Conservation (phyloP, 2,888 invertebrate species). For the Hypomecis punctinalis region DNA sequence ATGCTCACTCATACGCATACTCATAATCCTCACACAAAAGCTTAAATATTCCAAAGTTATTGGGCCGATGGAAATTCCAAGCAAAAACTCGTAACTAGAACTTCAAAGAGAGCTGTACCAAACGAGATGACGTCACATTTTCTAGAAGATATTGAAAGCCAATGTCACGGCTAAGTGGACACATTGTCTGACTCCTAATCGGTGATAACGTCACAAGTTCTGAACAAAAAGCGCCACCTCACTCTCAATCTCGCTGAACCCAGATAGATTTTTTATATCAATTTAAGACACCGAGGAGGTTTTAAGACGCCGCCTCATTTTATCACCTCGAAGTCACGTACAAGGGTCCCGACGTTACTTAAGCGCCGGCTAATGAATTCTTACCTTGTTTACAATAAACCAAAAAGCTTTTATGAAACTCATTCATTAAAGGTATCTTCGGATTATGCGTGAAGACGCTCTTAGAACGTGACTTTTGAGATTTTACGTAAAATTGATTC, state of each 20-base stretch:
- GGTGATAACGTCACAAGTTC: constrained; percentile 32
- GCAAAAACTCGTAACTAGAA: constrained; percentile 14
- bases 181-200: constrained; percentile 31
- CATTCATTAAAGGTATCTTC: constrained; percentile 70
- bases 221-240: constrained; percentile 43
- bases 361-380: constrained; percentile 72
- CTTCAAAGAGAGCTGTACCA: constrained; percentile 11
- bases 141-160: constrained; percentile 27
- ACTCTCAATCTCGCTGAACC: constrained; percentile 51
- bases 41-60: neutral
- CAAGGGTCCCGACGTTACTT: constrained; percentile 57
- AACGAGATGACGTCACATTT: constrained; percentile 27
- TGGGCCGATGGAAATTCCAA: neutral
- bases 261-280: constrained; percentile 60
- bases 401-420: constrained; percentile 73
- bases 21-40: neutral
- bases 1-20: neutral
- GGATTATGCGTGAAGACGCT: constrained; percentile 72
- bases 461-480: constrained; percentile 68
- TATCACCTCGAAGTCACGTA: constrained; percentile 76
- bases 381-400: constrained; percentile 78
- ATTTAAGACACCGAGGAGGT: constrained; percentile 59
- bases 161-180: constrained; percentile 36
- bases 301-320: constrained; percentile 58
- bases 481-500: constrained; percentile 62